Evolutionary conservation across 1,140 invertebrate species (phyloP).

Genomic region (Drosophila aff.): DNA sequence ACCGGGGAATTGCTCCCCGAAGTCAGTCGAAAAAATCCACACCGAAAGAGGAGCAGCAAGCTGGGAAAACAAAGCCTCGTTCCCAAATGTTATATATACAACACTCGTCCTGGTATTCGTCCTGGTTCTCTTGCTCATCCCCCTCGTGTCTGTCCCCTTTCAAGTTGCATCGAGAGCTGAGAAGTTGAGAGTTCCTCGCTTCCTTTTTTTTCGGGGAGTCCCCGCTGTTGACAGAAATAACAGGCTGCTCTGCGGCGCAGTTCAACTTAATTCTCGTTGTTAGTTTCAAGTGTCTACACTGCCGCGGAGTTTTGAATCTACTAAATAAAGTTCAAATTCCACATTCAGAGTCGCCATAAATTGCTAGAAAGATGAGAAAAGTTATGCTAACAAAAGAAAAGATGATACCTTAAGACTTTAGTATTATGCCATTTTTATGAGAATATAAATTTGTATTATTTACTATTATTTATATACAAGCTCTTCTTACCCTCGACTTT

Average conservation of each 20-base stretch:
- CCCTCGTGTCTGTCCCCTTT: constrained; percentile 35
- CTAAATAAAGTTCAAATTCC: constrained; percentile 19
- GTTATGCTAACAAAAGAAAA: background rate
- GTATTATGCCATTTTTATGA: background rate
- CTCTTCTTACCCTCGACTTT: no score
- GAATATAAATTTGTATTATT: background rate
- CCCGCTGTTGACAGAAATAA: constrained; percentile 74
- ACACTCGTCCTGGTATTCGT: constrained; percentile 3
- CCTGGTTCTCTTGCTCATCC: background rate
- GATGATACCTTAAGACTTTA: background rate
- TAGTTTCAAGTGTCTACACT: constrained; percentile 59
- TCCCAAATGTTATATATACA: constrained; percentile 20
- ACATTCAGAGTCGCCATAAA: background rate
- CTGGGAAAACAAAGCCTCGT: constrained; percentile 41
- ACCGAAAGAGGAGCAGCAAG: constrained; percentile 19
- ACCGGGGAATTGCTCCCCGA: constrained; percentile 45
- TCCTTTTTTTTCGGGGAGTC: constrained; percentile 32
- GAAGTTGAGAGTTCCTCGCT: constrained; percentile 44
- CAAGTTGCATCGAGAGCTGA: constrained; percentile 70
- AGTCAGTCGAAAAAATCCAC: constrained; percentile 52
- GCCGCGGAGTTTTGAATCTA: constrained; percentile 18
- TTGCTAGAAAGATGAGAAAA: constrained; percentile 6
- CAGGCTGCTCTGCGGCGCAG: constrained; percentile 37
- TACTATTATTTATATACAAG: background rate
- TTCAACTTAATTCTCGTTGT: constrained; percentile 49